phyloP scores from a whole-genome alignment of 2,888 invertebrate species.

The Hemaris fuciformis region DNA sequence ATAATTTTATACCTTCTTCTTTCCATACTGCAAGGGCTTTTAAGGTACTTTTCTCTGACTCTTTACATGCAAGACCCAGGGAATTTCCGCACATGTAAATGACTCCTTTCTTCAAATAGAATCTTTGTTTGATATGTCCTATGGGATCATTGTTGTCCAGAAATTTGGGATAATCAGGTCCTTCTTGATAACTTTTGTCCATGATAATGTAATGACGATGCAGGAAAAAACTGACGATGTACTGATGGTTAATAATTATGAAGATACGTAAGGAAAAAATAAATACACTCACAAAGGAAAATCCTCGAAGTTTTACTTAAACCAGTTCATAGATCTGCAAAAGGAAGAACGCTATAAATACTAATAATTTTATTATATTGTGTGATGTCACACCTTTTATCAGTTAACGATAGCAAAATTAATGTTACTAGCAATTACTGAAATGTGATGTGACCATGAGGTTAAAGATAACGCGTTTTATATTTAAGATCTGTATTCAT shows the following conservation, averaged over 20 bases:
- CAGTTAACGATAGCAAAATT: background rate
- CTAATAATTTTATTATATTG: background rate
- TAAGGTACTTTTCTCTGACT: slow-evolving; percentile 50
- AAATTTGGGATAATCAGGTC: slow-evolving; percentile 45
- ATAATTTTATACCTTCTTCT: slow-evolving; percentile 57
- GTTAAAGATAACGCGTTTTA: background rate
- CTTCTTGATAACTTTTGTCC: slow-evolving; percentile 44
- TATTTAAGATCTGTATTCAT: background rate
- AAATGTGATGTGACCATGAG: background rate
- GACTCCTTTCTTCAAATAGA: slow-evolving; percentile 48
- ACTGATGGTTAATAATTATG: background rate
- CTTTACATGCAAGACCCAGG: slow-evolving; percentile 61
- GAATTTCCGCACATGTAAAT: slow-evolving; percentile 71
- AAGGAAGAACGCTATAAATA: background rate
- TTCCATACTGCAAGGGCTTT: slow-evolving; percentile 57
- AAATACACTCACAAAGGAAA: background rate
- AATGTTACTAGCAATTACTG: background rate
- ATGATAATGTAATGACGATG: slow-evolving; percentile 26
- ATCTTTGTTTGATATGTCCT: slow-evolving; percentile 54
- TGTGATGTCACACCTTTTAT: background rate
- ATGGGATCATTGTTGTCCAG: slow-evolving; percentile 62
- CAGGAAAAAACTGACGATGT: background rate
- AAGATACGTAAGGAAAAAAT: background rate
- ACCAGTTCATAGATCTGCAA: too few species aligned
- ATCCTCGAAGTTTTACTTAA: background rate